Evolutionary conservation across 2,113 vertebrate genomes (phyloP), one percentile per base, ranked within the genome.

Genomic region (Miniopterus natalensis): DNA sequence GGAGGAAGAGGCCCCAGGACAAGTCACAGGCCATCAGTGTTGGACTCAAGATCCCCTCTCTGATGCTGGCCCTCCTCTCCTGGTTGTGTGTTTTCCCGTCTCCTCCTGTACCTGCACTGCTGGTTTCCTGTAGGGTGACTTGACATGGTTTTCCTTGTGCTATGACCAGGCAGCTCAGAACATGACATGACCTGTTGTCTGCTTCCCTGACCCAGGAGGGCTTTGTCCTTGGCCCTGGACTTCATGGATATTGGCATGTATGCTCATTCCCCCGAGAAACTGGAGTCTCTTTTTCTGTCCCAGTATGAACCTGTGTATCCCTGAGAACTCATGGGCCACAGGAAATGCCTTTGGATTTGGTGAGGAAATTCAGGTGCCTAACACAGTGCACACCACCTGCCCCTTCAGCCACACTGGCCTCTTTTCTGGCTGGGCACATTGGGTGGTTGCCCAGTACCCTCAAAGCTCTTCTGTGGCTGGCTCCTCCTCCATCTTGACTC

Each of bases 11-110:
- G 27, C 25, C 29, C 29, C 36, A n/a, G 45, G 49, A 55, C 23
- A 17, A 18, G 74, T 68, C 20, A 8, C 25, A 66, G 81, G n/a
- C 51, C 53, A 21, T 45, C 40, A 23, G 49, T 18, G 71, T 68
- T 49, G 25, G 31, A 65, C 18, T 57, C 31, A 15, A 49, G 45
- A 71, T 23, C 31, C 49, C 12, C 3, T 6, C n/a, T 45, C 13
- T 63, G 36, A 36, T 0, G 1, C 20, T 5, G 42, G 2, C 17
- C 4, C 27, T 1, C 1, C 31, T 59, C 49, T 29, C 8, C 0
- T 1, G 11, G 68, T 45, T 8, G 1, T 42, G 4, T 7, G 8
- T 68, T 55, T 36, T 66, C 70, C 77, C 2, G 0, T 36, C 36
- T 36, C 25, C 20, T 42, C 14, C 18, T 0, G 0, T 6, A 13